A percentile compares a stretch with the other conserved stretches of the same genome.
Evolutionary conservation across 2,113 vertebrate genomes (phyloP).

Genomic region (Physeter macrocephalus): DNA sequence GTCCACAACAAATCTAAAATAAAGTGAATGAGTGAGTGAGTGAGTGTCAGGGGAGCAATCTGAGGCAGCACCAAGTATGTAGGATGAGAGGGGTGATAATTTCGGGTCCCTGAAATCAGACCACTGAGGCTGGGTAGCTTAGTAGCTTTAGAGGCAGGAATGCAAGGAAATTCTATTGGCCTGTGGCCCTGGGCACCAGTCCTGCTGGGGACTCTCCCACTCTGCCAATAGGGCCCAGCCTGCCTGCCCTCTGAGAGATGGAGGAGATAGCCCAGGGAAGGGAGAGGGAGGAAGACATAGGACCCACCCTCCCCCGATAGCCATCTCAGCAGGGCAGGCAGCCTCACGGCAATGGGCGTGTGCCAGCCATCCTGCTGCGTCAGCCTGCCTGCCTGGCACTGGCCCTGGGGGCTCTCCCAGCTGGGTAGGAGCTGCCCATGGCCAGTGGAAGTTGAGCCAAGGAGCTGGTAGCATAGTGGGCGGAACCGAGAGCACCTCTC

Average conservation of each 20-base stretch:
- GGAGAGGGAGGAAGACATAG: neutral
- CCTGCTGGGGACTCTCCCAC: neutral
- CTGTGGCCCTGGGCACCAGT: neutral
- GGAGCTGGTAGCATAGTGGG: neutral
- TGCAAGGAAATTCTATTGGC: neutral
- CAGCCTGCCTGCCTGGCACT: neutral
- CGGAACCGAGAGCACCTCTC: no score
- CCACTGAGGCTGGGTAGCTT: neutral
- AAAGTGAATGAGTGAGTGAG: neutral
- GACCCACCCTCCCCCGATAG: neutral
- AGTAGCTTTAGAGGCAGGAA: neutral
- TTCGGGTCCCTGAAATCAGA: neutral
- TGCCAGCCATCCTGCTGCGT: neutral
- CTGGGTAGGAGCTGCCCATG: neutral
- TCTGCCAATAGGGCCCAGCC: neutral
- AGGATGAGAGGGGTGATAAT: neutral
- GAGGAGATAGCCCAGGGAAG: neutral
- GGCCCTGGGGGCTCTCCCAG: neutral
- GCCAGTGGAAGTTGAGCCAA: neutral
- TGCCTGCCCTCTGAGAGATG: neutral
- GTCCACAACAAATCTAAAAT: neutral
- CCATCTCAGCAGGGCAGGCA: neutral
- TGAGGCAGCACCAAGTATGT: neutral
- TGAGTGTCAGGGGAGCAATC: fast-evolving
- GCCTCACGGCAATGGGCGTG: neutral